Percentiles rank a stretch among this genome's conserved stretches.
These are phyloP conservation scores for Clarias magur DNA, from an alignment of 2,113 vertebrate genomes.

Conservation along the genomic window DNA sequence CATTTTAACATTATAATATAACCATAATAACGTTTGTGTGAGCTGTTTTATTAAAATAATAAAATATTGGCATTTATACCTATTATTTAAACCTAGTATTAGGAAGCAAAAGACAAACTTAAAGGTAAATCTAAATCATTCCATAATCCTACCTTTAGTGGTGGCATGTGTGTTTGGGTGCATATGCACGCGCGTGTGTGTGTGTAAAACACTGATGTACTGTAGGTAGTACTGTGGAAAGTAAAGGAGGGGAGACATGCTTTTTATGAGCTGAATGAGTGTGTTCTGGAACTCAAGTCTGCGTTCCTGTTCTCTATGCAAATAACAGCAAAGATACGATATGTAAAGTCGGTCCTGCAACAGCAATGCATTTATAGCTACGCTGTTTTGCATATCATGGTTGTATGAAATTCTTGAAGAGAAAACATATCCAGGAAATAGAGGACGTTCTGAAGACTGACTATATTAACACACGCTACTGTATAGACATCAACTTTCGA, in stretches of 20 bases:
- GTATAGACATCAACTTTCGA: too few species aligned
- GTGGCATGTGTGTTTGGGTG: not conserved
- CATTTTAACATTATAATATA: not conserved
- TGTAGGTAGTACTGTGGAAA: not conserved
- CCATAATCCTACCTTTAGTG: not conserved
- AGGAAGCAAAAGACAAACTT: not conserved
- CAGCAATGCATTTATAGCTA: not conserved
- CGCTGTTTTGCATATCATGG: not conserved
- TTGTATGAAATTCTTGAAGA: not conserved
- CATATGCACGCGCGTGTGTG: not conserved
- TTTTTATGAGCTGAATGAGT: not conserved
- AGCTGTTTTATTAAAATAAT: not conserved
- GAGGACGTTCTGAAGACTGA: not conserved
- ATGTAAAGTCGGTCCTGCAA: not conserved
- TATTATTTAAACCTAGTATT: not conserved
- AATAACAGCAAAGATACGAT: not conserved
- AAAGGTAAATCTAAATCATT: not conserved
- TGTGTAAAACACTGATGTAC: not conserved
- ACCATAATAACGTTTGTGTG: not conserved
- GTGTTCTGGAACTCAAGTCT: not conserved
- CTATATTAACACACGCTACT: not conserved
- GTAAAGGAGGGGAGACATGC: not conserved
- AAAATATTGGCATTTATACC: not conserved
- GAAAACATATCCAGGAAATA: not conserved
- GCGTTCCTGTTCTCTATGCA: slow-evolving; percentile 16